Conservation (phyloP, 1,140 invertebrate species). For the Zaprionus camerounensis region DNA sequence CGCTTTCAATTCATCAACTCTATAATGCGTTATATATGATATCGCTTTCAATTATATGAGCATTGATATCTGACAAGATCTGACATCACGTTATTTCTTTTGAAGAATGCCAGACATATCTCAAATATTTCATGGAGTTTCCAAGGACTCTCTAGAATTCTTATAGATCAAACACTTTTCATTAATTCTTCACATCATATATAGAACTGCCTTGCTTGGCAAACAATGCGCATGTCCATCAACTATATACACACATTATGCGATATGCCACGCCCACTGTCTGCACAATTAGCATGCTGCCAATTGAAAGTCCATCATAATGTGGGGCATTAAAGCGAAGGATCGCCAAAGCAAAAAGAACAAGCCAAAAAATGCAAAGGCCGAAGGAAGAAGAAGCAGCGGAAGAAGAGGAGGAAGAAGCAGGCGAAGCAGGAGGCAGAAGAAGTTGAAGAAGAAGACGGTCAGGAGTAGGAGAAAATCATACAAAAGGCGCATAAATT, state of each 20-base stretch:
- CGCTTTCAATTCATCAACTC: too few species aligned
- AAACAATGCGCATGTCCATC: slow-evolving; percentile 15
- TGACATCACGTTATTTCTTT: neutral
- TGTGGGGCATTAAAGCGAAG: slow-evolving; percentile 12
- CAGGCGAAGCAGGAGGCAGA: slow-evolving; percentile 19
- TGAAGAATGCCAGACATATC: neutral
- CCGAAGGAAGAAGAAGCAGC: neutral
- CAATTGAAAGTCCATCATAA: slow-evolving; percentile 23
- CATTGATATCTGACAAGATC: too few species aligned
- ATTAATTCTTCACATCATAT: neutral
- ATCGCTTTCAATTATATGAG: too few species aligned
- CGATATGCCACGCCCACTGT: slow-evolving; percentile 59
- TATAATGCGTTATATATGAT: too few species aligned
- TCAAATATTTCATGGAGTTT: neutral
- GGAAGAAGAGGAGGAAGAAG: slow-evolving; percentile 21
- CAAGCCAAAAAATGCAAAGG: neutral
- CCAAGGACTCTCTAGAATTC: neutral
- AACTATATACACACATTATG: slow-evolving; percentile 52
- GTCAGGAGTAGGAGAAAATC: slow-evolving; percentile 62
- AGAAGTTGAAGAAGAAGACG: slow-evolving; percentile 18
- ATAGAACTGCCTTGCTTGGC: slow-evolving; percentile 38
- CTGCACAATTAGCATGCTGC: slow-evolving; percentile 47
- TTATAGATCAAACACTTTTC: neutral
- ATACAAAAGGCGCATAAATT: slow-evolving; percentile 82
- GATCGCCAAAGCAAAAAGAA: neutral